Evolutionary conservation across 2,888 invertebrate species (phyloP), one percentile per base, ranked within the genome.

Genomic region (Apotomis turbidana): DNA sequence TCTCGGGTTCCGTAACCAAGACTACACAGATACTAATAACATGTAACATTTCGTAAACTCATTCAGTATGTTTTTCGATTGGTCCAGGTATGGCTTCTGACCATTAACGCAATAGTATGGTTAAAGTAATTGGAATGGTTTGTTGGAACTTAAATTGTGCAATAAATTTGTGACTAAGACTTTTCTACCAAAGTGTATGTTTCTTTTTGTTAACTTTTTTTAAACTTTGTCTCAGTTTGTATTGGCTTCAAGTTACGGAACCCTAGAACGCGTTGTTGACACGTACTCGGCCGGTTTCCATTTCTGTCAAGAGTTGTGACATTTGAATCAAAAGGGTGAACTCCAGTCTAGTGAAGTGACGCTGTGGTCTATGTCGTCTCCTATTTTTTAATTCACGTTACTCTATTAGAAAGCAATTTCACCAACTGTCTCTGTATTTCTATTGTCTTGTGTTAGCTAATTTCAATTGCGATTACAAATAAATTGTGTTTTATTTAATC

Each of bases 301-400:
- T 36, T 36, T 4, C 58, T 52, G 2, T 46, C 54, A 9, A 51
- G 61, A 41, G 60, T 27, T 51, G 27, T n/a, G 60, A 38, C 13
- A 10, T 36, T 5, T 9, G 69, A 55, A 12, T 51, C 6, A n/a
- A 44, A 61, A n/a, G 60, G 38, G 57, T 58, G 62, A 27, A 41
- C 49, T 70, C 15, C 52, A 62, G 58, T 57, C 10, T 44, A 68
- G 44, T 41, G 9, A 36, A 52, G 76, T 78, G 82, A 79, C 85
- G 83, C 83, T 79, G 83, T 82, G 82, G 83, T 83, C 78, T 75
- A 77, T 60, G 70, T 77, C 77, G 67, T 59, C 70, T 63, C 59
- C 49, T 55, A 71, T 74, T 61, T 76, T 72, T 78, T 73, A 79
- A 77, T 74, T 74, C 72, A 75, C 75, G 76, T 78, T 79, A 77